These are phyloP conservation scores for Leptinotarsa juncta DNA, from an alignment of 2,888 invertebrate species.

Conservation along the genomic window DNA sequence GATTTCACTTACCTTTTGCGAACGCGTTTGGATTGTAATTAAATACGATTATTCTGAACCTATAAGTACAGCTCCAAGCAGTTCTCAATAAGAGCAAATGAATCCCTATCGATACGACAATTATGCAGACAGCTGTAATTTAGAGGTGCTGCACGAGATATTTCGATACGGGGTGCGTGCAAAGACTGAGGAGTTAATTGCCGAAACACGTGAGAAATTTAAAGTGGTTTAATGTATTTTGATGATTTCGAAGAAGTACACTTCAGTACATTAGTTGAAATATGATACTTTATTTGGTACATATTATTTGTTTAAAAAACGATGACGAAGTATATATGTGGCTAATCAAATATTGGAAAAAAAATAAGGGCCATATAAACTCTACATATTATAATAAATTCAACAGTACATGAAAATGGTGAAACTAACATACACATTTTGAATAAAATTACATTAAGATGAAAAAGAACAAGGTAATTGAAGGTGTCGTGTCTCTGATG, in stretches of 20 bases:
- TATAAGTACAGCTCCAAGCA: background rate
- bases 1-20: slow-evolving; percentile 26
- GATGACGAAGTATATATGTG: too few relatives aligned
- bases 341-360: too few relatives aligned
- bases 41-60: slow-evolving; percentile 8
- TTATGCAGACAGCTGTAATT: slow-evolving; percentile 1
- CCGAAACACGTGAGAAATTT: background rate
- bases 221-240: slow-evolving; percentile 2
- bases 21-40: slow-evolving; percentile 23
- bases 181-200: background rate
- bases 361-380: too few relatives aligned
- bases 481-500: too few relatives aligned
- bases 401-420: too few relatives aligned
- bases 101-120: background rate
- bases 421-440: too few relatives aligned
- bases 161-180: background rate
- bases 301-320: too few relatives aligned
- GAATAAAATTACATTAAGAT: too few relatives aligned
- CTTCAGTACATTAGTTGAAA: background rate
- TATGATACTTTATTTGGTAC: too few relatives aligned
- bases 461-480: too few relatives aligned
- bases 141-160: background rate
- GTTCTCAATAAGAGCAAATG: background rate
- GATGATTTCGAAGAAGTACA: background rate
- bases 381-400: too few relatives aligned